These are phyloP conservation scores for Chaetodon trifasciatus DNA, from an alignment of 2,797 vertebrate species.

Conservation along the genomic window DNA sequence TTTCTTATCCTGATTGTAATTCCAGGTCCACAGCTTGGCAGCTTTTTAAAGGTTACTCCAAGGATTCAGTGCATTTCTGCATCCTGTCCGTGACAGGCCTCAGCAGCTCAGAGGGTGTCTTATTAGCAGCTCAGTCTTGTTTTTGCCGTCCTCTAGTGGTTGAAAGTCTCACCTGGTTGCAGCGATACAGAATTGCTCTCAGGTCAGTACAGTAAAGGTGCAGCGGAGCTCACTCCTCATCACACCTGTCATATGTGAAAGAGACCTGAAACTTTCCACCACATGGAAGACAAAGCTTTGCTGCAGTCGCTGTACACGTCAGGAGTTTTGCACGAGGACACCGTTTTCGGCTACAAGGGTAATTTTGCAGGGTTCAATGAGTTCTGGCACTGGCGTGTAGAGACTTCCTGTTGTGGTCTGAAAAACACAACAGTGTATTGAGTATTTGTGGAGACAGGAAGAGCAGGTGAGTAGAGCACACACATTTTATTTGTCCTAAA, in stretches of 20 bases:
- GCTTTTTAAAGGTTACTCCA: background rate
- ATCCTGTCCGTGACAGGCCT: background rate
- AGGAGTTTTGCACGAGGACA: rapidly evolving
- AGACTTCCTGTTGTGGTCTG: background rate
- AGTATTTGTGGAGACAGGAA: background rate
- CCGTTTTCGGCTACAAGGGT: background rate
- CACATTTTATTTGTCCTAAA: background rate
- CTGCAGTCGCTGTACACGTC: background rate
- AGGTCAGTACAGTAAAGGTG: background rate
- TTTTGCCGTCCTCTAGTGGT: background rate
- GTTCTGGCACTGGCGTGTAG: constrained; percentile 36
- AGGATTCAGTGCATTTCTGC: constrained; percentile 1
- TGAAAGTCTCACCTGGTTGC: background rate
- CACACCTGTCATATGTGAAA: background rate
- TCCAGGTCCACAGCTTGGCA: background rate
- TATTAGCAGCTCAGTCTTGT: background rate
- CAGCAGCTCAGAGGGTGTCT: background rate
- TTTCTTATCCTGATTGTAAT: background rate
- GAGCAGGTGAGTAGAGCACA: background rate
- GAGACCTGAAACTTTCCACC: background rate
- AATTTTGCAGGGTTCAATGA: constrained; percentile 29
- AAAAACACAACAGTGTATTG: constrained; percentile 10
- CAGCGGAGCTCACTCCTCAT: background rate
- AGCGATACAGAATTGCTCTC: background rate
- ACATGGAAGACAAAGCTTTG: background rate